These are phyloP conservation scores for Stenichneumon culpator DNA, from an alignment of 2,888 invertebrate species.

Conservation along the genomic window DNA sequence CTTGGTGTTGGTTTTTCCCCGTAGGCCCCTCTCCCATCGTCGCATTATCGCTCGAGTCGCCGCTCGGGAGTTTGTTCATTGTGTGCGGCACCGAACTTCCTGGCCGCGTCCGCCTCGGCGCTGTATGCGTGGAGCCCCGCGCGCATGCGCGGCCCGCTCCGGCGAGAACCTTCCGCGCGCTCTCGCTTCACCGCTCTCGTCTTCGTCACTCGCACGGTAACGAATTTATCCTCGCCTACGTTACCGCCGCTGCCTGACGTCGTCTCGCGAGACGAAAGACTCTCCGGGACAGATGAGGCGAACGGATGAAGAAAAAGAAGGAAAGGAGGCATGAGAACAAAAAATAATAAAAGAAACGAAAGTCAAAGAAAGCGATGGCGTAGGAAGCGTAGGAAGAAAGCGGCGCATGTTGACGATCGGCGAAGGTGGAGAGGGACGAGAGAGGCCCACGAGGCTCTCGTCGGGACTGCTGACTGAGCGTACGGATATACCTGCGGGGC, in stretches of 20 bases:
- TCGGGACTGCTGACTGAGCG: slow-evolving; percentile 27
- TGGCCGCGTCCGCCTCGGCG: slow-evolving; percentile 20
- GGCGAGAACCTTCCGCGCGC: slow-evolving; percentile 15
- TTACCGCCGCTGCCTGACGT: background rate
- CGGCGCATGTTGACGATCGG: slow-evolving; percentile 5
- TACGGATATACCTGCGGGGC: slow-evolving; percentile 65
- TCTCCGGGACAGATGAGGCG: slow-evolving; percentile 7
- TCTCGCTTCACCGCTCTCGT: slow-evolving; percentile 41
- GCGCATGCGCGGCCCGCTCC: slow-evolving; percentile 50
- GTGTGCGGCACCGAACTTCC: slow-evolving; percentile 40
- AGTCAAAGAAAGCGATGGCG: slow-evolving; percentile 4
- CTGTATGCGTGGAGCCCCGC: slow-evolving; percentile 23
- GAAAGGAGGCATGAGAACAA: background rate
- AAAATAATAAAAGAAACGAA: slow-evolving; percentile 24
- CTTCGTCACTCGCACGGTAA: slow-evolving; percentile 30
- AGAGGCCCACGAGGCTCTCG: slow-evolving; percentile 40
- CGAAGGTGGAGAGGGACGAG: background rate
- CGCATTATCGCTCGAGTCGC: background rate
- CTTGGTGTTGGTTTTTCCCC: slow-evolving; percentile 14
- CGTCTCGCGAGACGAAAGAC: slow-evolving; percentile 25
- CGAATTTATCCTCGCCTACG: slow-evolving; percentile 1
- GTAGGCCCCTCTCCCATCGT: background rate
- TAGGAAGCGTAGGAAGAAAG: background rate
- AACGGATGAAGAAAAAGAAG: slow-evolving; percentile 31
- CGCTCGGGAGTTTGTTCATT: background rate